A percentile compares a stretch with the other conserved stretches of the same genome.
Evolutionary conservation across 92 coral and sea anemone genomes (phyloP).

Genomic region (Paragorgia papillata): DNA sequence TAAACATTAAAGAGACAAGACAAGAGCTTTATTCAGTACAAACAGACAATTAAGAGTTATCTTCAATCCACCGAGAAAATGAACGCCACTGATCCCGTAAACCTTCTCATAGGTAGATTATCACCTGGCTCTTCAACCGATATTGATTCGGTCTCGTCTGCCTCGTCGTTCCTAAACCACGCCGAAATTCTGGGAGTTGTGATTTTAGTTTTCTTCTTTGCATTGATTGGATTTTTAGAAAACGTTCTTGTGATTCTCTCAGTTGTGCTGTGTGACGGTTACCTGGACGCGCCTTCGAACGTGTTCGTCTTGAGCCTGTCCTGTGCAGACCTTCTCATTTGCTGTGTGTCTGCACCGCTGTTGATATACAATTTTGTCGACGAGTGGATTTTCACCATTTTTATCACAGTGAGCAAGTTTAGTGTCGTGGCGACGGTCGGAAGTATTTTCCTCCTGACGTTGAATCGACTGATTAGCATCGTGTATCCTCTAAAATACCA

Average conservation of each 20-base stretch:
- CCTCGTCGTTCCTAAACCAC: slow-evolving; percentile 6
- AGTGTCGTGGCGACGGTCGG: slow-evolving; percentile 19
- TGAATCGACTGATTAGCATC: slow-evolving; percentile 4
- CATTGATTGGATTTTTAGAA: slow-evolving; percentile 6
- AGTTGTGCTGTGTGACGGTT: slow-evolving; percentile 7
- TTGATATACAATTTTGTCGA: slow-evolving; percentile 25
- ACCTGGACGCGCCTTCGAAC: slow-evolving; percentile 25
- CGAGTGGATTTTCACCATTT: slow-evolving; percentile 18
- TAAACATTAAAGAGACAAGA: too few species aligned
- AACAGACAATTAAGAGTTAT: too few species aligned
- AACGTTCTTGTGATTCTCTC: slow-evolving; percentile 32
- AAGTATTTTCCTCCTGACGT: slow-evolving; percentile 21
- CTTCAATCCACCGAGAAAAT: too few species aligned
- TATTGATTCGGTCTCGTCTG: background rate
- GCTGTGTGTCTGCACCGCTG: slow-evolving; percentile 18
- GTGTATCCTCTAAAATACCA: slow-evolving; percentile 3
- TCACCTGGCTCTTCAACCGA: background rate
- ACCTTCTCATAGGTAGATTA: too few species aligned
- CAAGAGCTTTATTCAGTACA: too few species aligned
- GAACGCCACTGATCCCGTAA: too few species aligned
- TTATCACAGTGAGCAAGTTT: slow-evolving; percentile 16
- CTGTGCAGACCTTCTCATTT: slow-evolving; percentile 6
- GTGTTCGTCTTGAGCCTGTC: slow-evolving; percentile 25
- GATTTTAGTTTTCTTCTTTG: background rate
- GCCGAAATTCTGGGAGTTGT: slow-evolving; percentile 11